phyloP scores from a whole-genome alignment of 2,888 invertebrate genomes.

The Ophion obscuratus region DNA sequence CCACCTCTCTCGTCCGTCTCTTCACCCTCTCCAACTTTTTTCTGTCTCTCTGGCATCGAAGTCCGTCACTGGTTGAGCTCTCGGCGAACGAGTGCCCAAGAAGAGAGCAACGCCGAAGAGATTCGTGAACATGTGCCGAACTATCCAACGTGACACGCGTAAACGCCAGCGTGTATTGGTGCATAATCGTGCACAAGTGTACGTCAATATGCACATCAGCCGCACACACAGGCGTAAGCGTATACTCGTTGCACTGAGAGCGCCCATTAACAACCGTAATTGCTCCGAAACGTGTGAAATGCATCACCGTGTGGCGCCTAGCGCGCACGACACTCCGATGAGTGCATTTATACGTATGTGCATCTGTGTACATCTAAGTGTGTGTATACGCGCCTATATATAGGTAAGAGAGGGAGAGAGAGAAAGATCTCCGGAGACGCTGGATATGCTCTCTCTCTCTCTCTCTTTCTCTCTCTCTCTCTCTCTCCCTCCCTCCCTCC shows the following conservation, averaged over 20 bases:
- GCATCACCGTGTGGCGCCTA: constrained; percentile 58
- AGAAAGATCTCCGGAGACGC: not conserved
- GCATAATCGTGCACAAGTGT: not conserved
- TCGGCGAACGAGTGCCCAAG: constrained; percentile 45
- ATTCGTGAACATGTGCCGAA: constrained; percentile 37
- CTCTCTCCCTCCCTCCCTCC: no score
- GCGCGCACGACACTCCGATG: constrained; percentile 15
- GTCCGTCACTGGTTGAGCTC: constrained; percentile 39
- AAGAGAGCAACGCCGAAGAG: constrained; percentile 47
- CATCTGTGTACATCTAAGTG: constrained; percentile 13
- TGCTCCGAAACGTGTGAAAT: constrained; percentile 78
- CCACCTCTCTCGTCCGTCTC: constrained; percentile 22
- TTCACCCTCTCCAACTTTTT: not conserved
- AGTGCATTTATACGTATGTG: constrained; percentile 2
- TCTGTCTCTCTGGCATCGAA: constrained; percentile 24
- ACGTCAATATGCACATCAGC: not conserved
- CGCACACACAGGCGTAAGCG: not conserved
- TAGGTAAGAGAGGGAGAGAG: not conserved
- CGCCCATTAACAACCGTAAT: constrained; percentile 81
- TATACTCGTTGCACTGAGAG: constrained; percentile 49
- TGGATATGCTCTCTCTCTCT: not conserved
- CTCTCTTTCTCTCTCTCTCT: no score
- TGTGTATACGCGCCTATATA: not conserved
- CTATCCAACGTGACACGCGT: constrained; percentile 41
- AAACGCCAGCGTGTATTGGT: constrained; percentile 6